Evolutionary conservation across 23 tunicate species (phyloP).

Genomic region (Halocynthia aurantium): DNA sequence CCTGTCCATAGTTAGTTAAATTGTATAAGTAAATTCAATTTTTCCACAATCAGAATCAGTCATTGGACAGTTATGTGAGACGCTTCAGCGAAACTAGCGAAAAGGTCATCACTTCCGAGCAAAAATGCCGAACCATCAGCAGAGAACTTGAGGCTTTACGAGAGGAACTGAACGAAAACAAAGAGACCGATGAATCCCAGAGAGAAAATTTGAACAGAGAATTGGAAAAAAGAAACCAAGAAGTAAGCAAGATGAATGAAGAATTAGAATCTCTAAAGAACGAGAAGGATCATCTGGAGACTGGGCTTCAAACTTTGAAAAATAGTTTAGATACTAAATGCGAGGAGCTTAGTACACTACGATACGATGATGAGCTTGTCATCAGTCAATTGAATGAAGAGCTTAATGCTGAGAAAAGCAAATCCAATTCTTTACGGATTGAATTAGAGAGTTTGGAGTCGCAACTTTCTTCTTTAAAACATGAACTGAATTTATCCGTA

Average conservation of each 20-base stretch:
- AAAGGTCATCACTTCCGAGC: slow-evolving; percentile 4
- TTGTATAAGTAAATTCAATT: not conserved
- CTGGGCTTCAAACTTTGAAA: not conserved
- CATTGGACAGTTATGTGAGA: slow-evolving; percentile 2
- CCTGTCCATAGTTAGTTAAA: too few species aligned
- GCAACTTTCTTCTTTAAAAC: not conserved
- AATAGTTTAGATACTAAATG: not conserved
- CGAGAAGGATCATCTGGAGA: not conserved
- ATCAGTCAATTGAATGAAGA: not conserved
- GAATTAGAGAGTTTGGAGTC: not conserved
- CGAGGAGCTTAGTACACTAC: not conserved
- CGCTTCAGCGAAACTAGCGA: not conserved
- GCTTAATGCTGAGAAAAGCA: not conserved
- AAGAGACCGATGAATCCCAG: not conserved
- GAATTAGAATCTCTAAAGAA: not conserved
- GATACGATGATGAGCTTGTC: not conserved
- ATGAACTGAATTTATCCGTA: too few species aligned
- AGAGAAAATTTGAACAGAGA: not conserved
- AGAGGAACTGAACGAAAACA: not conserved
- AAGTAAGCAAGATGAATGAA: not conserved
- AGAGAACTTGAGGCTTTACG: not conserved
- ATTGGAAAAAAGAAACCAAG: not conserved
- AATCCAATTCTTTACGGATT: not conserved
- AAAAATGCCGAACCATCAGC: not conserved
- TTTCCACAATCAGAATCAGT: not conserved